phyloP scores from a whole-genome alignment of 2,113 vertebrate species.

The Caranx melampygus region DNA sequence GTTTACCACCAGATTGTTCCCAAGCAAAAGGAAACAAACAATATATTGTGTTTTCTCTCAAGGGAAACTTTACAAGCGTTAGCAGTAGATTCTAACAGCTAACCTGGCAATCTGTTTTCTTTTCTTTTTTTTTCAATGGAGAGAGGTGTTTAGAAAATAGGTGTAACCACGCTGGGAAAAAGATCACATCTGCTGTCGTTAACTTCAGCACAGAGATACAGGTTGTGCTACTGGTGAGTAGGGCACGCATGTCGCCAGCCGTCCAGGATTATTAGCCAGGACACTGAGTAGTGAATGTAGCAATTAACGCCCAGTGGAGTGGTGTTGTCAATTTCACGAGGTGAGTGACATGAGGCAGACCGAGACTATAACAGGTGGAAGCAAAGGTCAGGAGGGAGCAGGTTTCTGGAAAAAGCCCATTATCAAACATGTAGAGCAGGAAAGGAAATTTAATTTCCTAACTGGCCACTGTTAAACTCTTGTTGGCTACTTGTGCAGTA shows the following conservation, averaged over 20 bases:
- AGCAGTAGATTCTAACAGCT: conserved; percentile 43
- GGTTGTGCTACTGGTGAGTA: conserved; percentile 51
- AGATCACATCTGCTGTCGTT: conserved; percentile 55
- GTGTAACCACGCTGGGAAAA: conserved; percentile 39
- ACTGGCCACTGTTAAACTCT: conserved; percentile 53
- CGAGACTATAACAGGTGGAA: conserved; percentile 79
- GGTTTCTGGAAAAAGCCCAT: conserved; percentile 75
- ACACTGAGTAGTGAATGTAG: conserved; percentile 68
- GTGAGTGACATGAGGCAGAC: conserved; percentile 84
- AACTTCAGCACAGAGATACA: conserved; percentile 67
- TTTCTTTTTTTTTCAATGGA: conserved; percentile 33
- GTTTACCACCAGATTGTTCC: conserved; percentile 25
- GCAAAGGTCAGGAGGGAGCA: conserved; percentile 78
- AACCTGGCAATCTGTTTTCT: conserved; percentile 54
- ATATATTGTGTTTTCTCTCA: conserved; percentile 55
- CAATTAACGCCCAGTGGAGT: conserved; percentile 73
- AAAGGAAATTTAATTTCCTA: conserved; percentile 77
- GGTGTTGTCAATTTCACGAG: conserved; percentile 82
- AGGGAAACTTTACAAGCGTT: conserved; percentile 48
- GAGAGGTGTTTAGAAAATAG: conserved; percentile 61
- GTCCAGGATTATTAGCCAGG: conserved; percentile 64
- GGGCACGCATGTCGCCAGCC: conserved; percentile 57
- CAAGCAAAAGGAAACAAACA: conserved; percentile 48
- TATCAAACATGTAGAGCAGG: conserved; percentile 63
- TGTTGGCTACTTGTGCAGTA: conserved; percentile 65